These are phyloP conservation scores for Felis catus DNA, from an alignment of 2,113 vertebrate species.

Conservation along the genomic window F.catus_Fca126_mat1.0 CM031411.1:33175501-33176000, in stretches of 20 bases:
- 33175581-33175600: background rate
- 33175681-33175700: background rate
- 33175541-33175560: background rate
- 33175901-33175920: background rate
- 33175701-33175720: background rate
- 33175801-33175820: background rate
- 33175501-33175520: background rate
- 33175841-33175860: background rate
- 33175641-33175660: background rate
- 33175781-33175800: background rate
- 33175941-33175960: background rate
- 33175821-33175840: slow-evolving; percentile 3
- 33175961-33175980: slow-evolving; percentile 5
- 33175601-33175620: background rate
- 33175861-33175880: background rate
- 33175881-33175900: background rate
- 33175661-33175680: background rate
- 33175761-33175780: background rate
- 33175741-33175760: background rate
- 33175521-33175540: background rate
- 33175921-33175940: background rate
- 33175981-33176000: background rate
- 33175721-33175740: background rate
- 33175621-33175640: background rate
- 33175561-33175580: background rate